Evolutionary conservation across 2,797 vertebrate species (phyloP).

Genomic region (Oreortyx pictus): DNA sequence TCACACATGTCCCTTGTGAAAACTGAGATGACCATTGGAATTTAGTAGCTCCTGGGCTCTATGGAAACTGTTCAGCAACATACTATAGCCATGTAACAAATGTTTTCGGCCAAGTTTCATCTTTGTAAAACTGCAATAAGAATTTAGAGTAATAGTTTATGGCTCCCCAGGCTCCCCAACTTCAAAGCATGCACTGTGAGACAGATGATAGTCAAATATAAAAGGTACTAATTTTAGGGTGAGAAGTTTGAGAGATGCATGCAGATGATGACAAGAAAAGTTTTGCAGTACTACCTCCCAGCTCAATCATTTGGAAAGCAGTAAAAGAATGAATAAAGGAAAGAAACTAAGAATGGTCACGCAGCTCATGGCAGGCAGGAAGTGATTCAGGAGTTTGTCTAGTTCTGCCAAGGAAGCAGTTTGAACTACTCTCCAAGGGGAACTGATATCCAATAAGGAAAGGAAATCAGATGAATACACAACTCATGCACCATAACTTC

Average conservation of each 20-base stretch:
- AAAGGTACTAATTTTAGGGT: neutral
- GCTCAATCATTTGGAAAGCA: neutral
- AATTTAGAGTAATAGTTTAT: neutral
- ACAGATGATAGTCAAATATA: neutral
- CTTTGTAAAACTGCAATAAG: neutral
- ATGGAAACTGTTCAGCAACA: neutral
- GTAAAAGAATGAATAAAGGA: constrained; percentile 45
- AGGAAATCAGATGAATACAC: constrained; percentile 53
- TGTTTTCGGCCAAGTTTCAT: neutral
- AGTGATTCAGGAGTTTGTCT: constrained; percentile 53
- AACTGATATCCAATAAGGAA: constrained; percentile 36
- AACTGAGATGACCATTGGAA: neutral
- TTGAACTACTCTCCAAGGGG: constrained; percentile 13
- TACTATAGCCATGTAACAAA: neutral
- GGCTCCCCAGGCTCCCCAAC: neutral
- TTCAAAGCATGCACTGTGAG: neutral
- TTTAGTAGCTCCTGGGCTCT: neutral
- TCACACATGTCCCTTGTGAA: neutral
- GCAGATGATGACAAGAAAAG: neutral
- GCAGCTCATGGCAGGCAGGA: constrained; percentile 42
- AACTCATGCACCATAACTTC: constrained; percentile 47
- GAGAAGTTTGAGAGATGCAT: neutral
- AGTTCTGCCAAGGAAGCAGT: constrained; percentile 60
- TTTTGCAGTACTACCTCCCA: neutral
- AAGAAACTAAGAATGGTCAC: constrained; percentile 12